Conservation (phyloP, 2,113 vertebrate species). For the Meriones unguiculatus region DNA sequence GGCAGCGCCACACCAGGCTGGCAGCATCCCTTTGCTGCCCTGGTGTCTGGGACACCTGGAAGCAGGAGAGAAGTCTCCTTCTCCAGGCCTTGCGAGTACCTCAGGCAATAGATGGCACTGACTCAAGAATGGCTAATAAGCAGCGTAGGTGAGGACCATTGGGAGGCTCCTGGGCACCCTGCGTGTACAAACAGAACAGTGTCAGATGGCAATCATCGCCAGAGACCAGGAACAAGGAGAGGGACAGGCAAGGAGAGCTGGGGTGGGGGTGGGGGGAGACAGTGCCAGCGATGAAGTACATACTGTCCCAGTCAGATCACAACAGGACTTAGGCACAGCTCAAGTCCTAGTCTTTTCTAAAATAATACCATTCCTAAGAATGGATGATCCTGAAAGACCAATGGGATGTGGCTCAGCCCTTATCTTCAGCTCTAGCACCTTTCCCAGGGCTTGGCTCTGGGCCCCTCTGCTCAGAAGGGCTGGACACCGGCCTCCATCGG, state of each 20-base stretch:
- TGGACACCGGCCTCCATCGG: neutral
- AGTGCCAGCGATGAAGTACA: neutral
- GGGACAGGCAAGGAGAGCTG: neutral
- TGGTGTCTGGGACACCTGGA: constrained; percentile 11
- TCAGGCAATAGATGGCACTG: neutral
- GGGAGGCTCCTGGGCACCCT: constrained; percentile 47
- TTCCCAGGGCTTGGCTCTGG: neutral
- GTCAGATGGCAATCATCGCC: neutral
- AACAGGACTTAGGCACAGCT: neutral
- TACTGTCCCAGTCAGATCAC: neutral
- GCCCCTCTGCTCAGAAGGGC: neutral
- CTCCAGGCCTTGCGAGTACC: constrained; percentile 4
- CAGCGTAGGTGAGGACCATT: constrained; percentile 61
- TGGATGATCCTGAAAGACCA: neutral
- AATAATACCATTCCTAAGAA: neutral
- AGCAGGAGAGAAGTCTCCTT: neutral
- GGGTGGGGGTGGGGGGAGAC: neutral
- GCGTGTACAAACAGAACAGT: constrained; percentile 28
- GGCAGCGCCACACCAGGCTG: constrained; percentile 73
- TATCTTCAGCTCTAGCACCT: neutral
- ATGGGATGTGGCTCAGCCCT: neutral
- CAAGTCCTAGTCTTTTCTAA: neutral
- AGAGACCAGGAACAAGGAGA: neutral
- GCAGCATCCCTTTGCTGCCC: neutral
- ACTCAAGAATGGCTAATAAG: constrained; percentile 66